These are phyloP conservation scores for Rhyacophila brunnea DNA, from an alignment of 1,140 invertebrate genomes.

Conservation along the genomic window DNA sequence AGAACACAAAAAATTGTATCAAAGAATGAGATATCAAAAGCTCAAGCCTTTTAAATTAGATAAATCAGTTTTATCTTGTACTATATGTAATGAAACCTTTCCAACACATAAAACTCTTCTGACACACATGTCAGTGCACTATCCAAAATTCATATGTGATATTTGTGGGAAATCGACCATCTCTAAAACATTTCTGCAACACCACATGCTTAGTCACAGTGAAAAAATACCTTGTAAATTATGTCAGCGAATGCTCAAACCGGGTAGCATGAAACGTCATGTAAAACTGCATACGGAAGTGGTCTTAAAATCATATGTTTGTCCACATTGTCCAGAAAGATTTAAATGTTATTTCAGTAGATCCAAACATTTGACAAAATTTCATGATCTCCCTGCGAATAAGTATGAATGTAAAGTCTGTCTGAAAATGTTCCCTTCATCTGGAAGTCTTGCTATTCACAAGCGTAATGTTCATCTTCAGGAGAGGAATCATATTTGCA, in stretches of 20 bases:
- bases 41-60: slow-evolving; percentile 11
- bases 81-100: slow-evolving; percentile 32
- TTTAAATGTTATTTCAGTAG: slow-evolving; percentile 51
- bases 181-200: slow-evolving; percentile 10
- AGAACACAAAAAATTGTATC: too few species aligned
- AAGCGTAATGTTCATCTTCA: slow-evolving; percentile 43
- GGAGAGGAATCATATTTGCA: slow-evolving; percentile 43
- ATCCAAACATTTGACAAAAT: slow-evolving; percentile 46
- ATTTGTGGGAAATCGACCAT: slow-evolving; percentile 40
- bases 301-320: slow-evolving; percentile 41
- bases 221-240: slow-evolving; percentile 17
- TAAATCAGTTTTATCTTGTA: slow-evolving; percentile 25
- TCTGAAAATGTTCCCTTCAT: slow-evolving; percentile 42
- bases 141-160: slow-evolving; percentile 36
- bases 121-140: slow-evolving; percentile 39
- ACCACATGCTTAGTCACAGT: slow-evolving; percentile 28
- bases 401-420: slow-evolving; percentile 43
- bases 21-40: too few species aligned
- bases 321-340: slow-evolving; percentile 49
- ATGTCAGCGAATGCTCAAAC: slow-evolving; percentile 30
- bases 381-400: slow-evolving; percentile 40
- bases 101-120: slow-evolving; percentile 5
- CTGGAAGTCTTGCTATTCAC: slow-evolving; percentile 39
- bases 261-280: slow-evolving; percentile 25
- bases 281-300: slow-evolving; percentile 33